Evolutionary conservation across 2,113 vertebrate species (phyloP).

Genomic region (Pycnonotus jocosus): DNA sequence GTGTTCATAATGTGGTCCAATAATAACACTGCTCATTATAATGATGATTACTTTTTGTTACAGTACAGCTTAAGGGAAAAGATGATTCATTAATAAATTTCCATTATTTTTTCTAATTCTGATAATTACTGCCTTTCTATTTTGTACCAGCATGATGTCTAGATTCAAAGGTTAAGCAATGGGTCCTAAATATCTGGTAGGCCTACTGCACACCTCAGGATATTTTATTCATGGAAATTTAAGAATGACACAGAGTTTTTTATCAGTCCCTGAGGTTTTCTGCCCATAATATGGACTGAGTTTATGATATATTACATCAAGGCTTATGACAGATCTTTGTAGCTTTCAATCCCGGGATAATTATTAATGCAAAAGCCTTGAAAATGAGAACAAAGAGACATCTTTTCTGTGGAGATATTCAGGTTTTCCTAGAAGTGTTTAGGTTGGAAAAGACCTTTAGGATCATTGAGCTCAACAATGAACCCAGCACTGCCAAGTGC

Average conservation of each 20-base stretch:
- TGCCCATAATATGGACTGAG: not conserved
- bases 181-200: not conserved
- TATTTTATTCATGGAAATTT: conserved; percentile 5
- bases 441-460: not conserved
- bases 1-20: conserved; percentile 27
- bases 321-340: not conserved
- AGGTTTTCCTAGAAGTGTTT: not conserved
- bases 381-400: not conserved
- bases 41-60: conserved; percentile 20
- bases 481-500: not conserved
- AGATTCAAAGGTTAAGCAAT: conserved; percentile 24
- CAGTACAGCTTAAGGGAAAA: not conserved
- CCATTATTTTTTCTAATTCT: conserved; percentile 64
- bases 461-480: not conserved
- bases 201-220: not conserved
- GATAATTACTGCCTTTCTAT: conserved; percentile 46
- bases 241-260: not conserved
- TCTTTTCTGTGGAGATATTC: not conserved
- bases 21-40: conserved; percentile 40
- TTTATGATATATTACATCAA: not conserved
- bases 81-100: conserved; percentile 61
- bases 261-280: not conserved
- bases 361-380: not conserved
- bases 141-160: conserved; percentile 25
- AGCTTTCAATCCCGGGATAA: not conserved